A percentile compares a stretch with the other conserved stretches of the same genome.
Conservation (phyloP, 2,797 vertebrate genomes). For the Onychomys leucogaster region DNA sequence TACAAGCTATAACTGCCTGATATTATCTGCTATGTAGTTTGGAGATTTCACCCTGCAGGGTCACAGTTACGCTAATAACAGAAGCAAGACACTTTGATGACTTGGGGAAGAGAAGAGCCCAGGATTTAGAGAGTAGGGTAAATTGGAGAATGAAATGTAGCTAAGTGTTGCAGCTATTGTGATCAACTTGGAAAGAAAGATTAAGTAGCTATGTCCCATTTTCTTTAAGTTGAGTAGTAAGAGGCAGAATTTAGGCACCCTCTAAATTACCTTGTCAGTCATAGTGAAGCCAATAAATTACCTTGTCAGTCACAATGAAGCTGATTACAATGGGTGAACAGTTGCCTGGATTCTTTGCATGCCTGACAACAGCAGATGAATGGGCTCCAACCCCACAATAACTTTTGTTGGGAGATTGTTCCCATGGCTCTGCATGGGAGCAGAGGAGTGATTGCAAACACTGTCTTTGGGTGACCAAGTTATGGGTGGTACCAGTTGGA, state of each 20-base stretch:
- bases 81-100: not conserved
- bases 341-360: not conserved
- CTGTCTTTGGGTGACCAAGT: not conserved
- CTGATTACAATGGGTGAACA: not conserved
- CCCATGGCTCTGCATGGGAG: not conserved
- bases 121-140: not conserved
- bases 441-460: not conserved
- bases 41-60: not conserved
- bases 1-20: not conserved
- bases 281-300: not conserved
- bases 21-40: not conserved
- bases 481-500: not conserved
- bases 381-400: not conserved
- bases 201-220: not conserved
- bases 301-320: not conserved
- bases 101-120: not conserved
- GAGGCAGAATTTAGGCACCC: not conserved
- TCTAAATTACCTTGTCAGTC: not conserved
- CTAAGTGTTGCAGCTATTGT: not conserved
- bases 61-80: not conserved
- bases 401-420: not conserved
- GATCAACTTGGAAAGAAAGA: not conserved
- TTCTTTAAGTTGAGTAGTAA: not conserved
- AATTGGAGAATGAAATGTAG: not conserved
- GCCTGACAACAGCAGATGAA: not conserved